Percentiles rank a stretch among this genome's conserved stretches.
Evolutionary conservation across 2,113 vertebrate genomes (phyloP).

Genomic region (Heptranchias perlo): DNA sequence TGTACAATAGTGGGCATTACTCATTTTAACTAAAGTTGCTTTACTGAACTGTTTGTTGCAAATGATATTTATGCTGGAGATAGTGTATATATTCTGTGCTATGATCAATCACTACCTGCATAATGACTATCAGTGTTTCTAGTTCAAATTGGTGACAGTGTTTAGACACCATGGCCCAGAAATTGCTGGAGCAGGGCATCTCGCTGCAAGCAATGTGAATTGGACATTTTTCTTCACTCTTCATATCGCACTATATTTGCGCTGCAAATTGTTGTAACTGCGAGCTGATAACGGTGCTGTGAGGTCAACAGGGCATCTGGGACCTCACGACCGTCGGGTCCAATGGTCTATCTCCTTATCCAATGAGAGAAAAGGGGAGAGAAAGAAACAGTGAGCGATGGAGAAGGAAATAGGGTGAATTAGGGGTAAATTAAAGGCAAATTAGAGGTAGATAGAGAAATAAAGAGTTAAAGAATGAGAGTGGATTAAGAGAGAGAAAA

Average conservation of each 20-base stretch:
- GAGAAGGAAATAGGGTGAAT: neutral
- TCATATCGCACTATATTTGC: neutral
- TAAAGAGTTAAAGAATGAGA: too few relatives aligned
- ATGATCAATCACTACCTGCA: neutral
- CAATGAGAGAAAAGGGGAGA: neutral
- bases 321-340: too few relatives aligned
- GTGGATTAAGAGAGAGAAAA: too few relatives aligned
- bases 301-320: neutral
- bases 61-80: neutral
- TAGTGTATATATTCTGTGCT: neutral
- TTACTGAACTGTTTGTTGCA: neutral
- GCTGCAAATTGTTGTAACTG: neutral
- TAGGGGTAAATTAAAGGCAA: too few relatives aligned
- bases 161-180: neutral
- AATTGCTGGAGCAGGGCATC: neutral
- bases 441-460: neutral
- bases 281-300: neutral
- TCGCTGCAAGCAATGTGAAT: neutral
- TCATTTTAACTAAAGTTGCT: neutral
- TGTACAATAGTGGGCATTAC: neutral
- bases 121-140: neutral
- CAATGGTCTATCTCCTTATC: neutral
- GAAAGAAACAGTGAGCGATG: neutral
- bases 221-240: neutral
- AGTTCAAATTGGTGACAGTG: neutral